Conservation (phyloP, 2,113 vertebrate species). For the human (Homo sapiens) region DNA sequence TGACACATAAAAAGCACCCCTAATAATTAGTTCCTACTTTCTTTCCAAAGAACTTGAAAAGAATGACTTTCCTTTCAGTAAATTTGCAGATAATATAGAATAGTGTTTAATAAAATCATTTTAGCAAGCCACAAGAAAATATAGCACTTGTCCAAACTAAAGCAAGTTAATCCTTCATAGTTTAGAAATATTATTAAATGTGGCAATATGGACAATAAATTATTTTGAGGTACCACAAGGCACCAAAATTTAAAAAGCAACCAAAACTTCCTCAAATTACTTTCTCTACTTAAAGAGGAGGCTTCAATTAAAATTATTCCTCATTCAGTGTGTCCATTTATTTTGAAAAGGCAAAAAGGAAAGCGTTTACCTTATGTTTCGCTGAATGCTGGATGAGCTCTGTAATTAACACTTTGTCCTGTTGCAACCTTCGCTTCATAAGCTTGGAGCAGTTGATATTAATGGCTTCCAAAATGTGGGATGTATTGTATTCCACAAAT, state of each 20-base stretch:
- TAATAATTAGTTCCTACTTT: slow-evolving; percentile 9
- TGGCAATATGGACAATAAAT: not conserved
- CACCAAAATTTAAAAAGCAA: slow-evolving; percentile 50
- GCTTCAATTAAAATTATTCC: not conserved
- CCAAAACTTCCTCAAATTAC: slow-evolving; percentile 39
- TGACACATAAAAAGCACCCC: not conserved
- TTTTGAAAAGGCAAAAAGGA: slow-evolving; percentile 16
- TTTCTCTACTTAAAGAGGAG: slow-evolving; percentile 38
- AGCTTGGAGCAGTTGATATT: slow-evolving; percentile 99
- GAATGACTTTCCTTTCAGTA: not conserved
- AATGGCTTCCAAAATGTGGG: slow-evolving; percentile 96
- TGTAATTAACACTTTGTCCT: slow-evolving; percentile 95
- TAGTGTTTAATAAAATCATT: slow-evolving; percentile 6
- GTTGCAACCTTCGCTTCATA: slow-evolving; percentile 97
- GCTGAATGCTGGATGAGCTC: slow-evolving; percentile 97
- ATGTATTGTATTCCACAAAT: slow-evolving; percentile 96
- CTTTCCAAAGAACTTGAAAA: not conserved
- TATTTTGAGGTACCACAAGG: slow-evolving; percentile 14
- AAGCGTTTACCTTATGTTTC: slow-evolving; percentile 90
- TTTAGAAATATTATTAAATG: slow-evolving; percentile 45
- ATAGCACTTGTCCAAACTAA: not conserved
- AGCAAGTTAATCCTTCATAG: not conserved
- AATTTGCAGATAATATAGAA: slow-evolving; percentile 4
- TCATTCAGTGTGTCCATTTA: not conserved
- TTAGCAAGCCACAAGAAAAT: not conserved